Conservation (phyloP, 2,888 invertebrate genomes). For the Eupithecia subumbrata region DNA sequence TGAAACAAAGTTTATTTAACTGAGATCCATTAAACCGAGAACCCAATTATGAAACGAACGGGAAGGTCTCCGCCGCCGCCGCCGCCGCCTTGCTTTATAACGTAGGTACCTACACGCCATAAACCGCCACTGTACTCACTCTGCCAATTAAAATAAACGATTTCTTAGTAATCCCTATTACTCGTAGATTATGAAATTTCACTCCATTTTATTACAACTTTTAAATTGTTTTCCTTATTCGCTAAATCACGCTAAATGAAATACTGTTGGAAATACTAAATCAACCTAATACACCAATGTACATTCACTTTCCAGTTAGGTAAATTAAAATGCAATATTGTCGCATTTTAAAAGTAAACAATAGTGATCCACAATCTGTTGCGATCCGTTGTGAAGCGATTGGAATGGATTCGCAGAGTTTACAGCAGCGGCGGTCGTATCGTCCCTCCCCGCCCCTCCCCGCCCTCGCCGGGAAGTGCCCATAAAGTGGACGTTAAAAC, state of each 20-base stretch:
- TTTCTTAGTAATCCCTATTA: not conserved
- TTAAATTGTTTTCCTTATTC: not conserved
- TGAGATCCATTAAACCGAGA: constrained; percentile 78
- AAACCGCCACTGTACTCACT: constrained; percentile 53
- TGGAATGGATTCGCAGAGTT: constrained; percentile 65
- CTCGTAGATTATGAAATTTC: not conserved
- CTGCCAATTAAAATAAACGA: constrained; percentile 29
- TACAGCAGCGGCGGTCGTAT: constrained; percentile 73
- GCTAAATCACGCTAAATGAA: not conserved
- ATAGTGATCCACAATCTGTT: constrained; percentile 12
- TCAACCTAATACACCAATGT: not conserved
- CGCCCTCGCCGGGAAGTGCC: constrained; percentile 62
- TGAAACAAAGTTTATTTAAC: constrained; percentile 71
- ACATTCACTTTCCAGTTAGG: not conserved
- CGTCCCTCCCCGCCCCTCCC: constrained; percentile 45
- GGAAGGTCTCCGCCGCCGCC: constrained; percentile 68
- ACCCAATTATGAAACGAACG: constrained; percentile 80
- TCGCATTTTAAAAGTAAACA: not conserved
- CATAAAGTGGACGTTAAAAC: constrained; percentile 82
- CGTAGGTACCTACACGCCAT: constrained; percentile 68
- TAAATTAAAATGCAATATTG: not conserved
- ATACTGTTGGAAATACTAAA: not conserved
- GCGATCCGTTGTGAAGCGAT: constrained; percentile 35
- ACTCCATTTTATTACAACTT: not conserved
- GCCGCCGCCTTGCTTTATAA: constrained; percentile 63